Evolutionary conservation across 2,113 vertebrate genomes (phyloP).

Genomic region (Argyrosomus japonicus): DNA sequence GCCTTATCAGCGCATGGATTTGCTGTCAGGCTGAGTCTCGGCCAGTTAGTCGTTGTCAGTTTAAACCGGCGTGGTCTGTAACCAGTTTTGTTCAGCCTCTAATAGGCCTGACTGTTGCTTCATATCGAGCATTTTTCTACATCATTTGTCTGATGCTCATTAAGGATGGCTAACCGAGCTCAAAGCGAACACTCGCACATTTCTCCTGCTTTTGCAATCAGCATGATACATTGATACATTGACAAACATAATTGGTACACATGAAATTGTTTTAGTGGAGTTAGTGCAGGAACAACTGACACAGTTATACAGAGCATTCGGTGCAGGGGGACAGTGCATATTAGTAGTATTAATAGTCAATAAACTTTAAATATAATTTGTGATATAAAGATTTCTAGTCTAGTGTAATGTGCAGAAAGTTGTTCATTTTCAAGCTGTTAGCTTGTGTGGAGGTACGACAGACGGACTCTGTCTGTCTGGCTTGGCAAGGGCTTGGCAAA

Average conservation of each 20-base stretch:
- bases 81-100: conserved; percentile 34
- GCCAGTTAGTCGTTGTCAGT: conserved; percentile 28
- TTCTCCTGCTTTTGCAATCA: conserved; percentile 29
- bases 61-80: conserved; percentile 1
- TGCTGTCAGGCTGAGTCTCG: conserved; percentile 38
- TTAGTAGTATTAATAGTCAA: background rate
- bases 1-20: conserved; percentile 59
- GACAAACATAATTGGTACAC: conserved; percentile 21
- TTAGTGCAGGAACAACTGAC: background rate
- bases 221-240: background rate
- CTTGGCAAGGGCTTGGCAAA: conserved; percentile 44
- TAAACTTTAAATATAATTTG: background rate
- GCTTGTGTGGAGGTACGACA: conserved; percentile 5
- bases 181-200: conserved; percentile 39
- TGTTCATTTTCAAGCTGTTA: conserved; percentile 9
- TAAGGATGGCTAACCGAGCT: conserved; percentile 24
- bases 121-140: conserved; percentile 45
- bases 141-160: conserved; percentile 48
- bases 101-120: conserved; percentile 35
- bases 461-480: conserved; percentile 15
- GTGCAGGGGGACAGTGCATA: background rate
- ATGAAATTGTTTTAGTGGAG: conserved; percentile 19
- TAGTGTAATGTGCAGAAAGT: background rate
- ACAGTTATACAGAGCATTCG: background rate
- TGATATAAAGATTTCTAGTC: background rate